A percentile compares a stretch with the other conserved stretches of the same genome.
These are phyloP conservation scores for Agrilus biguttatus DNA, from an alignment of 2,888 invertebrate species.

Conservation along the genomic window DNA sequence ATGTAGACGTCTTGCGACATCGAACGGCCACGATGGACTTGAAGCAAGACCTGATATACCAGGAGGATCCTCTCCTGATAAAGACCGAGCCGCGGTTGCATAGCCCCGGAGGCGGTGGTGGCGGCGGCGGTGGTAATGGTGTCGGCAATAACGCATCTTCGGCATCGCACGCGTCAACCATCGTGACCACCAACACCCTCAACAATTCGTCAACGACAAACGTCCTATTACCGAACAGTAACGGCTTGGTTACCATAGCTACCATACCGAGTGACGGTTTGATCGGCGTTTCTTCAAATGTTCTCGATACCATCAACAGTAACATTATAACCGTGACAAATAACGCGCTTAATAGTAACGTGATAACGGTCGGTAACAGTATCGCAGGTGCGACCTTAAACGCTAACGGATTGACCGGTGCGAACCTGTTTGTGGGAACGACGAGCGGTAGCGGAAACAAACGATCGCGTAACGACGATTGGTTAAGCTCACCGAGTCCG, in stretches of 20 bases:
- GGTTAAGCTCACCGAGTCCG: slow-evolving; percentile 49
- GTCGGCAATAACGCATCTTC: slow-evolving; percentile 9
- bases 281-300: slow-evolving; percentile 9
- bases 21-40: slow-evolving; percentile 35
- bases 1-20: slow-evolving; percentile 12
- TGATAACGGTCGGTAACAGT: slow-evolving; percentile 1
- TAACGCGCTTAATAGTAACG: slow-evolving; percentile 15
- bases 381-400: slow-evolving; percentile 3
- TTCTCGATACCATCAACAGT: slow-evolving; percentile 11
- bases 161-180: slow-evolving; percentile 6
- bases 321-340: slow-evolving; percentile 15
- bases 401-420: slow-evolving; percentile 6
- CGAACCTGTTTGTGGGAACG: slow-evolving; percentile 5
- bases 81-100: slow-evolving; percentile 33
- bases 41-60: slow-evolving; percentile 51
- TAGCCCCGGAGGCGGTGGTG: slow-evolving; percentile 20
- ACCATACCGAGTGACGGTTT: slow-evolving; percentile 6
- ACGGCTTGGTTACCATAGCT: slow-evolving; percentile 21
- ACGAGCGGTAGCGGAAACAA: slow-evolving; percentile 11
- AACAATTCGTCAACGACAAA: slow-evolving; percentile 10
- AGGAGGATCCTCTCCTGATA: slow-evolving; percentile 31
- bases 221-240: slow-evolving; percentile 13
- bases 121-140: slow-evolving; percentile 10
- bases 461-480: slow-evolving; percentile 39
- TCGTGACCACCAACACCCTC: slow-evolving; percentile 16